Evolutionary conservation across 2,797 vertebrate genomes (phyloP).

Genomic region (Zonotrichia albicollis): DNA sequence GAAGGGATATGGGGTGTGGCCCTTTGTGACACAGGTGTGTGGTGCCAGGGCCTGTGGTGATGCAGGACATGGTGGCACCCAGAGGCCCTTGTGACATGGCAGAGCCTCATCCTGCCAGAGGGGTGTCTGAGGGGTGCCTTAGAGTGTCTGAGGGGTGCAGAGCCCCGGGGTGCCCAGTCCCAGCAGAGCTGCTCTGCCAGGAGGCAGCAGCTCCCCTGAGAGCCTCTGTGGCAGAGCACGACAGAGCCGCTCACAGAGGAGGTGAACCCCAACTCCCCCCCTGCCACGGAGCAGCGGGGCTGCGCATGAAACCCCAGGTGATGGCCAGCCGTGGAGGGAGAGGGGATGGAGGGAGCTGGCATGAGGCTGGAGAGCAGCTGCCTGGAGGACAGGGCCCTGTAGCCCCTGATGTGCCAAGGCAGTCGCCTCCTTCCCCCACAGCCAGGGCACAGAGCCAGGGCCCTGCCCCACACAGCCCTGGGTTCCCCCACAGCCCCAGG

Average conservation of each 20-base stretch:
- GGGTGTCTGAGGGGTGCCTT: background rate
- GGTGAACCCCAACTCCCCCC: background rate
- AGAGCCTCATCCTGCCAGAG: background rate
- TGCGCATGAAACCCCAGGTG: too few relatives aligned
- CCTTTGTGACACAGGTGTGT: background rate
- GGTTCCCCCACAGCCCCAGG: too few relatives aligned
- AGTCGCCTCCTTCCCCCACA: background rate
- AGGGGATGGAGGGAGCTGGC: background rate
- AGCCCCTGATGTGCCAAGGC: background rate
- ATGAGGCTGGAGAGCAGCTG: background rate
- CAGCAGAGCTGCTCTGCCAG: background rate
- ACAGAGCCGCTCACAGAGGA: background rate
- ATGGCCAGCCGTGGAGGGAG: background rate
- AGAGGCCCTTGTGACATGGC: background rate
- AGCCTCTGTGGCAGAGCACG: background rate
- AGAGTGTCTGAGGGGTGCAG: background rate
- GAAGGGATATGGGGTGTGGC: background rate
- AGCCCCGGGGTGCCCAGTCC: background rate
- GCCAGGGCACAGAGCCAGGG: background rate
- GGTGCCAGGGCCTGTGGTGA: background rate
- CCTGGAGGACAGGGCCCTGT: background rate
- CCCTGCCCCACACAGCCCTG: background rate
- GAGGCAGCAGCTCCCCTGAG: background rate
- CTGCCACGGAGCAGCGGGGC: background rate
- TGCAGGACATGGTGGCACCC: background rate